Base-by-base conservation (phyloP, 2,113 vertebrate species). In the Chrysochloris asiatica region DNA sequence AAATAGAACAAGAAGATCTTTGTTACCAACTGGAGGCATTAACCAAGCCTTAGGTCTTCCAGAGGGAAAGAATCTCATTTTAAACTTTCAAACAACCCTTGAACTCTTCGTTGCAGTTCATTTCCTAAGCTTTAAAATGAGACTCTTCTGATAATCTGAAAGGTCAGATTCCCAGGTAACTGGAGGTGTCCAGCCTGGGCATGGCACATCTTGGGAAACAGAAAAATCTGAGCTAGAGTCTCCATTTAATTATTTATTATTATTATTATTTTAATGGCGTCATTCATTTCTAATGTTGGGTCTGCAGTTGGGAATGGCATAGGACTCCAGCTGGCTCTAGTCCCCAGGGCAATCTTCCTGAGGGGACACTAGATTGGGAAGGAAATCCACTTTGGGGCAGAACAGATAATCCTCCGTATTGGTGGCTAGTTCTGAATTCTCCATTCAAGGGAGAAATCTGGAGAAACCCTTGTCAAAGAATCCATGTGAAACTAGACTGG, bases 401-500 rank as follows among this genome's bases (percentile, higher is more conserved):
- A 78, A 61, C 5, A 38, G 38, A 41, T 21, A 7, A 30, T n/a
- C 4, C 72, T 47, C 28, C 3, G 30, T n/a, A 12, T 45, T 13
- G 9, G 5, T 13, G 9, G 5, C 19, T 14, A 5, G 52, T 65
- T 11, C 22, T 21, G 30, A 48, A 6, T 2, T 21, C 4, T 10
- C 56, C 0, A 0, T 76, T 50, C 33, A 8, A 21, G 45, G 50
- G n/a, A 67, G 17, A 71, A 16, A 19, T 26, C 16, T 13, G 30
- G 78, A 75, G 52, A 71, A 59, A 3, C 11, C 67, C 10, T 16
- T 33, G 59, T 30, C 8, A 41, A 36, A 67, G 81, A 56, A 36
- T 9, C 30, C 33, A 0, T 1, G 0, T 7, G 73, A 38, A 28
- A 11, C 0, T 3, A n/a, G n/a, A n/a, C n/a, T n/a, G n/a, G n/a